Base-by-base conservation (phyloP, 2,797 vertebrate species). In the Alcedo atthis region DNA sequence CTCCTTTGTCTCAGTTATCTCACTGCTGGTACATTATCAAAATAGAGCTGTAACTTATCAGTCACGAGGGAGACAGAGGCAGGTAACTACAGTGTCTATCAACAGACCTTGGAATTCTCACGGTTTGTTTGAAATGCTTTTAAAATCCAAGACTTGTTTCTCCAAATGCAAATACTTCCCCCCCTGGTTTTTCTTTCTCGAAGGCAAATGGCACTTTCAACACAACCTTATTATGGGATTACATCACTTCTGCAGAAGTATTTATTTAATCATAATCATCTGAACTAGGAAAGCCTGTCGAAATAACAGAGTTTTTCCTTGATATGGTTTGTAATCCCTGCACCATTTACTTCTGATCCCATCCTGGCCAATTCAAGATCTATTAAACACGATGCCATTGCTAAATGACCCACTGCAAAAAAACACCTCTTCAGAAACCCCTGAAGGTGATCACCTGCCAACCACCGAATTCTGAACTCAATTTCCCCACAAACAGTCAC, bases 1-100 rank as follows among this genome's bases (percentile, higher is more conserved):
- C 95, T 96, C 94, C 95, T 97, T 96, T 97, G 97, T 97, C 94
- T 93, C 94, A 20, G 94, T 96, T 92, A 94, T 97, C 97, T 97
- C 94, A 61, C 90, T 86, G 68, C 67, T 58, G 43, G 80, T 49
- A 82, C 90, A 42, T 90, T 84, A 90, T 88, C 94, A 90, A 88
- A 96, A 83, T 15, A 69, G 85, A 91, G 91, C 89, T 81, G 49
- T 42, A 32, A 93, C 74, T 95, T 85, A 93, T 88, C 94, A 94
- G 95, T 55, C 78, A 67, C 7, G 73, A 79, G 81, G 73, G 64
- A 92, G 93, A 64, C 84, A 18, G 42, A 12, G 86, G 37, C 62
- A 78, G 63, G 83, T 81, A 76, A 55, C 73, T 33, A 5, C 75
- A 40, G 64, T 4, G 11, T 12, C 81, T 77, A 19, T 28, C 64